Evolutionary conservation across 1,140 invertebrate species (phyloP), one percentile per base, ranked within the genome.

Genomic region (Cydia fagiglandana): DNA sequence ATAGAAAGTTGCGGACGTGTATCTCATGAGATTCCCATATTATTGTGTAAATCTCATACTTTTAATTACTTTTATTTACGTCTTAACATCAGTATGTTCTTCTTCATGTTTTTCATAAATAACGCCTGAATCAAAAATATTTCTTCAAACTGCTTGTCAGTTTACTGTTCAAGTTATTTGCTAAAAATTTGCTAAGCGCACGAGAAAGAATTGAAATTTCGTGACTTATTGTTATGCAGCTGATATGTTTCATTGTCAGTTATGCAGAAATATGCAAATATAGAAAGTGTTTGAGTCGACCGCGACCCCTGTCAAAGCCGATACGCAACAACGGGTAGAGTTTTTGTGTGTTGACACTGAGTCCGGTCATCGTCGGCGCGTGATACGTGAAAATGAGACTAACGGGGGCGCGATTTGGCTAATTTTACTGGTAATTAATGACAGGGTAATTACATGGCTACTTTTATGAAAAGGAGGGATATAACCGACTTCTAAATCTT

Each of bases 331-430:
- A 10, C 9, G 56, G 17, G 7, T 61, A 61, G 56, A 61, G n/a
- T 61, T 61, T 61, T 61, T 61, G 56, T 20, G 56, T 61, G 56
- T 61, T 61, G 56, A 61, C 56, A 61, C 56, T 61, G 56, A 24
- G 4, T 20, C 9, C 56, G 56, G 56, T 61, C 56, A 61, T 61
- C 56, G 56, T 20, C 4, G 2, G 20, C 56, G 56, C 56, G 20
- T 24, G 56, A 61, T 61, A 61, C 56, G 20, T 24, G 56, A 24
- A 24, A 61, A 61, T 17, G 53, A 61, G 15, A 17, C 17, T 7
- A 0, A 17, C 20, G 6, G 56, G 53, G 53, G n/a, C 56, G 17
- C 17, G 53, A 61, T 61, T 61, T 9, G 4, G 17, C 56, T 24
- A 10, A 2, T 24, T 2, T 61, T 20, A 61, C 5, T 20, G 6